Percentiles rank a stretch among this genome's conserved stretches.
These are phyloP conservation scores for Taeniopygia guttata DNA, from an alignment of 2,797 vertebrate genomes.

Conservation along the genomic window DNA sequence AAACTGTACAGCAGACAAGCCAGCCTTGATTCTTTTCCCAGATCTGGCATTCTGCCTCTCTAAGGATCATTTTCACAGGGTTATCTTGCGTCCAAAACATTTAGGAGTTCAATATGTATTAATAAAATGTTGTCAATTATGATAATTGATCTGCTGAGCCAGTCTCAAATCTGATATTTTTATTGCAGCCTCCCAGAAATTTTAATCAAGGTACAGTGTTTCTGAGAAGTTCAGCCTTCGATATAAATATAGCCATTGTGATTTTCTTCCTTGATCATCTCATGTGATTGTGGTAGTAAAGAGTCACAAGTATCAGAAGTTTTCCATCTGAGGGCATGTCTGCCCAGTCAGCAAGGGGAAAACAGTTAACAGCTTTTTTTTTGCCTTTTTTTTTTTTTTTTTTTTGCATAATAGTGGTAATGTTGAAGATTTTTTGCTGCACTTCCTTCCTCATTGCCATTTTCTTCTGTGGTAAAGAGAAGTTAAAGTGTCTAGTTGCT, in stretches of 20 bases:
- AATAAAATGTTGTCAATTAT: slow-evolving; percentile 69
- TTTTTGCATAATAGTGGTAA: slow-evolving; percentile 73
- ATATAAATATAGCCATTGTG: slow-evolving; percentile 85
- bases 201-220: slow-evolving; percentile 84
- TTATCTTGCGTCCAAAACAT: slow-evolving; percentile 67
- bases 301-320: slow-evolving; percentile 88
- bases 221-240: slow-evolving; percentile 84
- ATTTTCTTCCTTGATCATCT: slow-evolving; percentile 82
- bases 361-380: slow-evolving; percentile 63
- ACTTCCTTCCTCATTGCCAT: slow-evolving; percentile 85
- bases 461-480: slow-evolving; percentile 76
- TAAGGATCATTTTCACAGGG: slow-evolving; percentile 64
- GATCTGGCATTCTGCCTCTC: slow-evolving; percentile 68
- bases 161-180: slow-evolving; percentile 77
- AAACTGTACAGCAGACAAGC: slow-evolving; percentile 56
- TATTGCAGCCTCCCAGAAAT: slow-evolving; percentile 82
- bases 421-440: slow-evolving; percentile 76
- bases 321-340: slow-evolving; percentile 81
- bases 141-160: slow-evolving; percentile 77
- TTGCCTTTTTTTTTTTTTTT: background rate
- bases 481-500: slow-evolving; percentile 69
- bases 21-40: slow-evolving; percentile 67
- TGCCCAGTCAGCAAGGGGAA: slow-evolving; percentile 75
- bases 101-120: slow-evolving; percentile 67
- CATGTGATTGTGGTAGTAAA: slow-evolving; percentile 87